phyloP scores from a whole-genome alignment of 1,140 invertebrate species.

The Zaprionus tsacasi region DNA sequence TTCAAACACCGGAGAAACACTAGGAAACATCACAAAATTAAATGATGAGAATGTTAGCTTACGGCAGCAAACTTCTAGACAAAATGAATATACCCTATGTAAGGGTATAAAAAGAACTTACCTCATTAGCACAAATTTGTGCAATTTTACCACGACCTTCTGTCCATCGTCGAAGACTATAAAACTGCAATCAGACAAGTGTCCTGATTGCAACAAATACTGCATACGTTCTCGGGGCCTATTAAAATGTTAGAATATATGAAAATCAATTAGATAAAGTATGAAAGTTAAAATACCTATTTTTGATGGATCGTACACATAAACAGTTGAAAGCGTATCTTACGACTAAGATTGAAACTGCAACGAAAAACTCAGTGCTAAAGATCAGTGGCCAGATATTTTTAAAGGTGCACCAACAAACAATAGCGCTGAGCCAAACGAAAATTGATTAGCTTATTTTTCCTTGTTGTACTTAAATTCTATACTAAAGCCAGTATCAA shows the following conservation, averaged over 20 bases:
- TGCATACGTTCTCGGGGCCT: slow-evolving; percentile 46
- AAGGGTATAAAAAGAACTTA: not conserved
- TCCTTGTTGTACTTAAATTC: not conserved
- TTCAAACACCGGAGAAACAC: slow-evolving; percentile 50
- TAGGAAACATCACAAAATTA: not conserved
- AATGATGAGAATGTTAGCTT: too few relatives aligned
- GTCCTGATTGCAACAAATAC: slow-evolving; percentile 41
- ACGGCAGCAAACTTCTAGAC: too few relatives aligned
- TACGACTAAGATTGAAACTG: not conserved
- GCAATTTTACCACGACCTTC: slow-evolving; percentile 36
- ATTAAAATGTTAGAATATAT: not conserved
- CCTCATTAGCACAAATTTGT: slow-evolving; percentile 53
- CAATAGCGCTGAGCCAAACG: not conserved
- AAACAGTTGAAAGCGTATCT: not conserved
- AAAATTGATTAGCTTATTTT: not conserved
- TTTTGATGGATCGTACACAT: not conserved
- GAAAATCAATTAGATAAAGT: not conserved
- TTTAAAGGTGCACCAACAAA: not conserved
- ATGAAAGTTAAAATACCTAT: not conserved
- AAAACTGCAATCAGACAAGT: slow-evolving; percentile 54
- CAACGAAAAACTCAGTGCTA: not conserved
- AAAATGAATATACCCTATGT: not conserved
- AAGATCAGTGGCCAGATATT: not conserved
- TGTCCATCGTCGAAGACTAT: slow-evolving; percentile 32
- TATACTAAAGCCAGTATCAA: not conserved